These are phyloP conservation scores for Bombus haemorrhoidalis DNA, from an alignment of 1,140 invertebrate species.

Conservation along the genomic window DNA sequence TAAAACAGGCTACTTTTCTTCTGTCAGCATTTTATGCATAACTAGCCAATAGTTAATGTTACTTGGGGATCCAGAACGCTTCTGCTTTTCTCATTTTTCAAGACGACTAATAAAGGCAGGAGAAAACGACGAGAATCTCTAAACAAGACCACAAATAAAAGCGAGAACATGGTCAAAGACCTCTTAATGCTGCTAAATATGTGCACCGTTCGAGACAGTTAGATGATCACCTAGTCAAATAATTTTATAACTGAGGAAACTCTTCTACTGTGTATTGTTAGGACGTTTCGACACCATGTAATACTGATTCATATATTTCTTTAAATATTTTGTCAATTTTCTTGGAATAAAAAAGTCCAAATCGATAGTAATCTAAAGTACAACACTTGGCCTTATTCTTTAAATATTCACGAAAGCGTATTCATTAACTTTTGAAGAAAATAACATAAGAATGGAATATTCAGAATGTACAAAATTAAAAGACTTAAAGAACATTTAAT, in stretches of 20 bases:
- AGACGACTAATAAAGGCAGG: neutral
- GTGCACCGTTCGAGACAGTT: neutral
- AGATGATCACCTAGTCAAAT: neutral
- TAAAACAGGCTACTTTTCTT: conserved; percentile 16
- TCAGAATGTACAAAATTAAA: too few species aligned
- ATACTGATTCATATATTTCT: too few species aligned
- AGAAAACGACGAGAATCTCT: neutral
- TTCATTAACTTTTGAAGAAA: too few species aligned
- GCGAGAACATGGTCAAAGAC: neutral
- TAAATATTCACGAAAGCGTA: too few species aligned
- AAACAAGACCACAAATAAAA: conserved; percentile 11
- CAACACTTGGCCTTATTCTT: too few species aligned
- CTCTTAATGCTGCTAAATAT: neutral
- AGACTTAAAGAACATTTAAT: too few species aligned
- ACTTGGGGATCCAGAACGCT: neutral
- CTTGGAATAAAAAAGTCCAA: neutral
- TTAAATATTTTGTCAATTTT: neutral
- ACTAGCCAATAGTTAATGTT: conserved; percentile 4
- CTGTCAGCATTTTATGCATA: neutral
- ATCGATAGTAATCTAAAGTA: too few species aligned
- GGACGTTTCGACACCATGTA: neutral
- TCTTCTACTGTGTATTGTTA: neutral
- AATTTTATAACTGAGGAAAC: neutral
- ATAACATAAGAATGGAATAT: too few species aligned
- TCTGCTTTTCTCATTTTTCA: neutral